Evolutionary conservation across 1,140 invertebrate species (phyloP), one percentile per base, ranked within the genome.

Genomic region (Cheumatopsyche charites): DNA sequence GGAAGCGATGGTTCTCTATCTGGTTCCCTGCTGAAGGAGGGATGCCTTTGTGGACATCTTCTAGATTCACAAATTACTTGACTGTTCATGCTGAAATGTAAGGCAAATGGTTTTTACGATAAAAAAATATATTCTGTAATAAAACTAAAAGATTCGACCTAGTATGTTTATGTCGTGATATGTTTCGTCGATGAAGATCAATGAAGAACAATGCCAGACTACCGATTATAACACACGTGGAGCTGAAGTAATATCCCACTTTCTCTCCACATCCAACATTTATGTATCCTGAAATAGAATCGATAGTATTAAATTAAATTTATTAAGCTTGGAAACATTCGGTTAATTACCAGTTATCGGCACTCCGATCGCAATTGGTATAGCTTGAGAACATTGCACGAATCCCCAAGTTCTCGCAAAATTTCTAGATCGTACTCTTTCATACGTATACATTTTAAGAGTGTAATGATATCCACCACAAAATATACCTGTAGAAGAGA

Each of bases 351-450:
- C 90, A 79, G 93, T 91, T 63, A 94, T 88, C n/a, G 93, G 92
- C 23, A 95, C 91, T 36, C 94, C 94, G 55, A 94, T 88, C 1
- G 92, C 88, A n/a, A 94, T 90, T 9, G 93, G 92, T 77, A 95
- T 88, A 0, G 92, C 91, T 79, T 95, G 93, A 2, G 91, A 92
- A 77, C 90, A 94, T 80, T 94, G 93, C n/a, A 95, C 90, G 80
- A 93, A 95, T 58, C 92, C 92, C 94, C 94, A 96, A 0, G 93
- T 93, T 67, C 92, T 86, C 0, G 93, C 91, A 80, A 95, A 95
- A 80, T 95, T 92, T 70, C 92, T 86, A 0, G 92, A 92, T 43
- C 92, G 83, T 7, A 95, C 92, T 74, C 92, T 86, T 80, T 95
- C 93, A 78, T 94, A 94, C 0, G 91, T 93, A 82, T 94, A 94